Conservation (phyloP, 2,888 invertebrate genomes). For the Dichetophora obliterata region DNA sequence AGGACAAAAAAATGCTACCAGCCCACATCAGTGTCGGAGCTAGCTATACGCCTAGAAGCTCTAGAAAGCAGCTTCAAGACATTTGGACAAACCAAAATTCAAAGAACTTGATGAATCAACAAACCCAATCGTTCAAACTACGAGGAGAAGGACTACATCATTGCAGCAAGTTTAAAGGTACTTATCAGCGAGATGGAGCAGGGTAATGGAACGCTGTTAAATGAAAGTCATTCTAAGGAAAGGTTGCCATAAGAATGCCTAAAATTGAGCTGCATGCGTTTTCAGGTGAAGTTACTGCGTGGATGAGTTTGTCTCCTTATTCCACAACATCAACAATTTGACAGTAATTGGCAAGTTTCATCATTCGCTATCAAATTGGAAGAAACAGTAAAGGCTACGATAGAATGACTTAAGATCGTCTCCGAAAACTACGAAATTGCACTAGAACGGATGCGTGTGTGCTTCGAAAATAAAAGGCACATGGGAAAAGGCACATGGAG, state of each 20-base stretch:
- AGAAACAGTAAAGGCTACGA: too few relatives aligned
- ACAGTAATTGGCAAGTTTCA: too few relatives aligned
- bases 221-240: constrained; percentile 17
- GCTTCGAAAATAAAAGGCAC: too few relatives aligned
- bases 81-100: background rate
- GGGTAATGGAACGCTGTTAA: background rate
- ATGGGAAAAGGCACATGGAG: too few relatives aligned
- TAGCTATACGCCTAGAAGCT: background rate
- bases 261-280: constrained; percentile 42
- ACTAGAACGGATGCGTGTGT: too few relatives aligned
- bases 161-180: constrained; percentile 38
- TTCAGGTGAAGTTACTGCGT: constrained; percentile 43
- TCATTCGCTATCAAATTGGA: too few relatives aligned
- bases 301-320: constrained; percentile 40
- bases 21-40: too few relatives aligned
- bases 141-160: constrained; percentile 37
- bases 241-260: constrained; percentile 39
- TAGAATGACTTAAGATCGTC: too few relatives aligned
- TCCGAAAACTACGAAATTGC: too few relatives aligned
- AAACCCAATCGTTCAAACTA: constrained; percentile 35
- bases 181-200: constrained; percentile 28
- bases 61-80: background rate
- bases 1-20: too few relatives aligned
- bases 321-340: too few relatives aligned
- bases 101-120: constrained; percentile 37